phyloP scores from a whole-genome alignment of 2,797 vertebrate genomes.

The Pelodytes ibericus region DNA sequence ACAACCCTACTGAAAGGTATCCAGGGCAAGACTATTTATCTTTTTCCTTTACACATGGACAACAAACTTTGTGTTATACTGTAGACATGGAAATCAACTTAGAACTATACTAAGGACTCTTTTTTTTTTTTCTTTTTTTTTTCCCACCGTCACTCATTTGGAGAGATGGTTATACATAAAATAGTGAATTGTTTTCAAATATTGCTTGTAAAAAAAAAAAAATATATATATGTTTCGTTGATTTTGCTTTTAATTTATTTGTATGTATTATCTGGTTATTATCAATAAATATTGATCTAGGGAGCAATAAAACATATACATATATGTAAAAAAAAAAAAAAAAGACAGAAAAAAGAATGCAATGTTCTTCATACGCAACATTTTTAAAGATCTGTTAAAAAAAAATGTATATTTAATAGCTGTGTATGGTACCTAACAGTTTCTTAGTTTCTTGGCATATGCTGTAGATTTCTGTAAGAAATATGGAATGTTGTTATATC shows the following conservation, averaged over 20 bases:
- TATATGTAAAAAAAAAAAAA: slow-evolving; percentile 53
- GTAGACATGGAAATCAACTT: slow-evolving; percentile 62
- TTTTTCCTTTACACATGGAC: slow-evolving; percentile 55
- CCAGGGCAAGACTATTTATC: slow-evolving; percentile 62
- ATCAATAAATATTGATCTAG: slow-evolving; percentile 63
- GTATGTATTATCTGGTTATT: slow-evolving; percentile 54
- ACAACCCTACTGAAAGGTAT: slow-evolving; percentile 70
- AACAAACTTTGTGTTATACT: slow-evolving; percentile 62
- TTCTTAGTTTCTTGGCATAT: slow-evolving; percentile 7
- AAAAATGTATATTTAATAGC: slow-evolving; percentile 52
- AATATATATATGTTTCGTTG: slow-evolving; percentile 59
- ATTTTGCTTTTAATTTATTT: slow-evolving; percentile 66
- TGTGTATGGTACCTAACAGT: slow-evolving; percentile 32
- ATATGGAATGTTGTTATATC: neutral
- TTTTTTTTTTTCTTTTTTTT: slow-evolving; percentile 44
- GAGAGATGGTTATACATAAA: slow-evolving; percentile 58
- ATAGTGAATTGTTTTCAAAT: slow-evolving; percentile 58
- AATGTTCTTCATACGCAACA: slow-evolving; percentile 49
- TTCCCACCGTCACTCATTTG: slow-evolving; percentile 63
- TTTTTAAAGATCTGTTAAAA: slow-evolving; percentile 50
- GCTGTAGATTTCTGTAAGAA: slow-evolving; percentile 12
- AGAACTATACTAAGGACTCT: slow-evolving; percentile 48
- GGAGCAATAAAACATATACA: slow-evolving; percentile 67
- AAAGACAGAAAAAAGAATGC: slow-evolving; percentile 54
- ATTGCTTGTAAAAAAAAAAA: slow-evolving; percentile 60